Evolutionary conservation across 1,140 invertebrate species (phyloP), one percentile per base, ranked within the genome.

Genomic region (Trichonephila clavata): DNA sequence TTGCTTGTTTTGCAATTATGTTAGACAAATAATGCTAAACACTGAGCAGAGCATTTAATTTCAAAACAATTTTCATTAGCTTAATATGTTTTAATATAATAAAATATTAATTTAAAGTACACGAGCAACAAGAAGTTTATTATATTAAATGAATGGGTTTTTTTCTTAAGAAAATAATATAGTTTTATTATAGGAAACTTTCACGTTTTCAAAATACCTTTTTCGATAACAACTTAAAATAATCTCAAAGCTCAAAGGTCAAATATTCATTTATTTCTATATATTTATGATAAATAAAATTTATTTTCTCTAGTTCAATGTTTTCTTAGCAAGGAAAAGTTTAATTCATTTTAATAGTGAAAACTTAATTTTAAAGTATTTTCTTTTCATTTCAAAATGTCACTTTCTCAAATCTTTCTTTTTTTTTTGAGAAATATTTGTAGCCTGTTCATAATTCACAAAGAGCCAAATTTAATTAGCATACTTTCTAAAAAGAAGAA

Each of bases 271-370:
- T 87, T 32, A 32, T 7, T 63, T 27, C 20, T 8, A 18, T n/a
- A 18, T n/a, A 57, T 59, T 50, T 21, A 21, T 18, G 5, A 65
- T 3, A 87, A 63, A 87, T 43, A 32, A 16, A 13, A 20, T 86
- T 32, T 39, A 39, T 63, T 61, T 87, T 87, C 13, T 7, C 32
- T 24, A 2, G 63, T 87, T 63, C 43, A 18, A 59, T 39, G 16
- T 65, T 32, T 87, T 14, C 24, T 43, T 13, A 39, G 20, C 27
- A 43, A 24, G 7, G 27, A 63, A 43, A 87, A 39, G 13, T 87
- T 20, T 87, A 87, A 87, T 87, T 87, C 59, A 87, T 57, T 87
- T 87, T 63, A 87, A 65, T 21, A 63, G 32, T 32, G 60, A 43
- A 87, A 87, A 87, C 24, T 87, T 87, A 63, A 63, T 63, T 87